Evolutionary conservation across 2,888 invertebrate species (phyloP), one percentile per base, ranked within the genome.

Genomic region (Cryptophagus acutangulus): DNA sequence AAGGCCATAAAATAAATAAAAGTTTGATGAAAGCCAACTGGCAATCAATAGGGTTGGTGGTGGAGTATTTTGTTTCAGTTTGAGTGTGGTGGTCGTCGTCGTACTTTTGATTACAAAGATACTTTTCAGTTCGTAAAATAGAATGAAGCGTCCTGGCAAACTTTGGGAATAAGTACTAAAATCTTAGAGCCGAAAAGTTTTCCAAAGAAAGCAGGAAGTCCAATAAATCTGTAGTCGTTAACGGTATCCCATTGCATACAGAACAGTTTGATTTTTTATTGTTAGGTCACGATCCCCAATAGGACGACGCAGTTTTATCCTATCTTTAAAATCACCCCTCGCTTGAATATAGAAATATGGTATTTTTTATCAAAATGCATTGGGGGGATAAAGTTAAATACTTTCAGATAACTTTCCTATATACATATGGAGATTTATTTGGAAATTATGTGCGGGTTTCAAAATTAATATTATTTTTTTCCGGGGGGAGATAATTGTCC

Each of bases 181-280:
- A 53, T 50, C 48, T 41, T 46, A 40, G 45, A 38, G 38, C 39
- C 45, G 40, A 47, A 31, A 55, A 54, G 48, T 54, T 54, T 51
- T n/a, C n/a, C 38, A 37, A 47, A 51, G 46, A 44, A n/a, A 41
- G 37, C 43, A 41, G 49, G 45, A 55, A 61, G 52, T 58, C 55
- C 59, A 54, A 62, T 62, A 62, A 62, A 62, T 62, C 58, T 55
- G 54, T 41, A 56, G 54, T 54, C 60, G 59, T 60, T 62, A 61
- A 58, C 56, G 55, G 49, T 50, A 49, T 54, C 54, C 56, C 44
- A 57, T 56, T 55, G 59, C 59, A 59, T 60, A 59, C 60, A 54
- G 55, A 61, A 49, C 57, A 59, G 57, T 53, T 51, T 49, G 54
- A 56, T 57, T 57, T 58, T 57, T 58, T 55, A 54, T 54, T 49